These are phyloP conservation scores for Zaprionus tsacasi DNA, from an alignment of 1,140 invertebrate species.

Conservation along the genomic window DNA sequence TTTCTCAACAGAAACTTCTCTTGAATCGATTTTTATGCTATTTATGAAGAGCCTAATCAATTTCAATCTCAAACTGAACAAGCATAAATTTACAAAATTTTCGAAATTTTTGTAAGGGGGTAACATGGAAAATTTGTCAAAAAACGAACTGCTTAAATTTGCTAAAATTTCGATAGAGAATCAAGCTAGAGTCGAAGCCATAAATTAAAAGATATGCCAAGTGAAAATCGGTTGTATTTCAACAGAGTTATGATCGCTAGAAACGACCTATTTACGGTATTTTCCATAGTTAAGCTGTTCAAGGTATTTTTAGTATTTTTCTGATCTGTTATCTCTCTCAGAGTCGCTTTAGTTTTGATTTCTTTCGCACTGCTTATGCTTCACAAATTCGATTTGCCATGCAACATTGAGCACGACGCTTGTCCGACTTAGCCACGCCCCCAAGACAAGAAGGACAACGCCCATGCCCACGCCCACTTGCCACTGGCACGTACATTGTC, in stretches of 20 bases:
- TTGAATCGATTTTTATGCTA: no score
- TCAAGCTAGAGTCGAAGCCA: background rate
- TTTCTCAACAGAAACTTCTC: background rate
- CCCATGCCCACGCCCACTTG: background rate
- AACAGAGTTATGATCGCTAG: background rate
- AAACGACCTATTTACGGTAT: background rate
- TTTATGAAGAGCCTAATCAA: no score
- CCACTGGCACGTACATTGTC: constrained; percentile 19
- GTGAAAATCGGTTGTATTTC: background rate
- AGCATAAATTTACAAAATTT: no score
- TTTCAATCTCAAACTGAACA: no score
- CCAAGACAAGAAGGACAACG: background rate
- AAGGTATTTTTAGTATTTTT: background rate
- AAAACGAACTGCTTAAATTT: no score
- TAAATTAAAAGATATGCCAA: background rate
- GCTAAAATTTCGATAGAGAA: background rate
- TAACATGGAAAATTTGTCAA: no score
- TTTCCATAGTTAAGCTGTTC: background rate
- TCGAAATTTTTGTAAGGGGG: background rate
- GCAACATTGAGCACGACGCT: constrained; percentile 20
- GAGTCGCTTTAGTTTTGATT: constrained; percentile 14
- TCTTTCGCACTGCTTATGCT: constrained; percentile 7
- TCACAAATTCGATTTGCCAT: constrained; percentile 44
- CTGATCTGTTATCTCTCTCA: background rate
- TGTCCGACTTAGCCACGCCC: constrained; percentile 22